These are phyloP conservation scores for Spinus olivaceus DNA, from an alignment of 2,797 vertebrate species.

Conservation along the genomic window DNA sequence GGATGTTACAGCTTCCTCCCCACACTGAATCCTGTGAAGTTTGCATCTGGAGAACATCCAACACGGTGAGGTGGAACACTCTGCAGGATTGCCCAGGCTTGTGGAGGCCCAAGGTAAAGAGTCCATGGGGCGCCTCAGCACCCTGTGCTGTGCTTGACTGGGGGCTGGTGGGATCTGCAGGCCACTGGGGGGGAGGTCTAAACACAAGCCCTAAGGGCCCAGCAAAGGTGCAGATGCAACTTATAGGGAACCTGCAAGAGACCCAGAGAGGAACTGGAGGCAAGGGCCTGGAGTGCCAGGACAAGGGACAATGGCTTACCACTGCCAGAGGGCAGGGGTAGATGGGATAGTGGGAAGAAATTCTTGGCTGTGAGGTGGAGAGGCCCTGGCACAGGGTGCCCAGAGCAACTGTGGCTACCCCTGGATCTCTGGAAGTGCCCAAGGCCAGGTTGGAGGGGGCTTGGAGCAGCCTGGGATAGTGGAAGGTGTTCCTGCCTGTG, in stretches of 20 bases:
- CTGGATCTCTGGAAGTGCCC: neutral
- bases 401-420: neutral
- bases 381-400: neutral
- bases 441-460: rapidly evolving
- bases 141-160: neutral
- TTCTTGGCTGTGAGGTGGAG: rapidly evolving
- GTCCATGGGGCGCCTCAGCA: neutral
- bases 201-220: neutral
- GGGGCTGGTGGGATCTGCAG: neutral
- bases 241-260: neutral
- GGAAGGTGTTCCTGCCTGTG: neutral
- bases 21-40: neutral
- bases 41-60: neutral
- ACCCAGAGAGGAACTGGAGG: neutral
- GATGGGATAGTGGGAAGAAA: neutral
- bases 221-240: neutral
- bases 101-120: rapidly evolving
- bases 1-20: neutral
- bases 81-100: neutral
- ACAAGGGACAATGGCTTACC: neutral
- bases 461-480: neutral
- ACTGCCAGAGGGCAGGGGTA: neutral
- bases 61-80: rapidly evolving
- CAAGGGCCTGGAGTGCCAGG: neutral
- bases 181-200: neutral